Evolutionary conservation across 2,888 invertebrate genomes (phyloP), one percentile per base, ranked within the genome.

Genomic region (Coenonympha glycerion): DNA sequence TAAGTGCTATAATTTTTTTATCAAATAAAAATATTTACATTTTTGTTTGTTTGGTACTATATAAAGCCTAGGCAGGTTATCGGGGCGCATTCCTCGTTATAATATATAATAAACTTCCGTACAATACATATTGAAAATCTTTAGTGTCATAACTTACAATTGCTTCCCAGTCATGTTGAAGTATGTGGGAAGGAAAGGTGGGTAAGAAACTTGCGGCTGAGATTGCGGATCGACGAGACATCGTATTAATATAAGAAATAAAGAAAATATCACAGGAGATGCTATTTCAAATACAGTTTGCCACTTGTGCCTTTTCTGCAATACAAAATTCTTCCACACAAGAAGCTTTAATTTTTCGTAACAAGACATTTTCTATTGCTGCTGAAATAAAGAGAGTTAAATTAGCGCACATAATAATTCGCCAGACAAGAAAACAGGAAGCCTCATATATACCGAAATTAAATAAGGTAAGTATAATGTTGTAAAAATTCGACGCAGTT

Each of bases 251-350:
- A 95, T 92, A 62, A 95, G 77, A 58, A 95, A 87, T 45, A 91
- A 69, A 6, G 91, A 90, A 76, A 94, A 92, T 59, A 92, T 69
- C 28, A 92, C 90, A 49, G 93, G 93, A 46, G 92, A 85, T 24
- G 91, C 67, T 57, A 95, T 88, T 81, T 95, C 95, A 58, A 94
- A 82, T 4, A 90, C 50, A 3, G 94, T 92, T 75, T 93, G 92
- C 65, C 90, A 76, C 71, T 91, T 91, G 76, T 92, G 92, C 59
- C 94, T 87, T 76, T 89, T 91, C 82, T 95, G 94, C 6, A 95
- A 84, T 8, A 92, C 75, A 85, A 91, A 92, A 73, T 95, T 95
- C 76, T 95, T 95, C 95, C 95, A 95, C 62, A 94, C 81, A 8
- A 95, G 87, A 41, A 95, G 88, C 55, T 88, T 78, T 68, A 95